Evolutionary conservation across 2,113 vertebrate species (phyloP).

Genomic region (Malaclemys terrapin): DNA sequence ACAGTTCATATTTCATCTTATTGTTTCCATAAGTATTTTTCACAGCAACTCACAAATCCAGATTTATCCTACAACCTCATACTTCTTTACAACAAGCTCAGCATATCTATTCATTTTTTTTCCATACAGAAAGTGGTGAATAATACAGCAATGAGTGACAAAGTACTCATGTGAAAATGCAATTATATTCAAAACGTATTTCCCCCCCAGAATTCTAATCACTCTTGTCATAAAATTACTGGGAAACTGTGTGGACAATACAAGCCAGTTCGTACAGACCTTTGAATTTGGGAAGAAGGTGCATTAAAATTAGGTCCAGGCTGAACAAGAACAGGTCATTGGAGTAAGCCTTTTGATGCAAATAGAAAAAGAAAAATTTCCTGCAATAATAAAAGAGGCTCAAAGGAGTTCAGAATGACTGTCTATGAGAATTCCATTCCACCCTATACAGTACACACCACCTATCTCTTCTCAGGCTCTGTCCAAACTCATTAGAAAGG

Average conservation of each 20-base stretch:
- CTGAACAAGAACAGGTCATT: not conserved
- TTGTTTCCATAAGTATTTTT: not conserved
- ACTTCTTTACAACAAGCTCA: not conserved
- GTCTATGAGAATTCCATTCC: not conserved
- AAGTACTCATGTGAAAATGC: not conserved
- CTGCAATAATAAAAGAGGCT: slow-evolving; percentile 14
- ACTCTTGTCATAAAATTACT: not conserved
- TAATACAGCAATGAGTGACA: not conserved
- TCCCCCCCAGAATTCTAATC: not conserved
- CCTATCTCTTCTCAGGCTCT: slow-evolving; percentile 6
- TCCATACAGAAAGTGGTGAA: not conserved
- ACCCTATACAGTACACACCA: not conserved
- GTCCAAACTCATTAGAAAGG: slow-evolving; percentile 32
- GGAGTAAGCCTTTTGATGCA: slow-evolving; percentile 6
- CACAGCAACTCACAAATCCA: not conserved
- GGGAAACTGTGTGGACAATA: not conserved
- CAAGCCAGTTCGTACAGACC: not conserved
- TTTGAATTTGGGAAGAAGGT: not conserved
- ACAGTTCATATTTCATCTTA: not conserved
- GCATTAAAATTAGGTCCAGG: slow-evolving; percentile 7
- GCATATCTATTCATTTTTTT: not conserved
- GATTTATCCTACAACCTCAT: not conserved
- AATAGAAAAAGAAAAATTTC: slow-evolving; percentile 16
- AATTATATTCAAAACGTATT: not conserved
- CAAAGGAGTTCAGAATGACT: not conserved